Conservation (phyloP, 2,888 invertebrate genomes). For the Lepidonotus clava region DNA sequence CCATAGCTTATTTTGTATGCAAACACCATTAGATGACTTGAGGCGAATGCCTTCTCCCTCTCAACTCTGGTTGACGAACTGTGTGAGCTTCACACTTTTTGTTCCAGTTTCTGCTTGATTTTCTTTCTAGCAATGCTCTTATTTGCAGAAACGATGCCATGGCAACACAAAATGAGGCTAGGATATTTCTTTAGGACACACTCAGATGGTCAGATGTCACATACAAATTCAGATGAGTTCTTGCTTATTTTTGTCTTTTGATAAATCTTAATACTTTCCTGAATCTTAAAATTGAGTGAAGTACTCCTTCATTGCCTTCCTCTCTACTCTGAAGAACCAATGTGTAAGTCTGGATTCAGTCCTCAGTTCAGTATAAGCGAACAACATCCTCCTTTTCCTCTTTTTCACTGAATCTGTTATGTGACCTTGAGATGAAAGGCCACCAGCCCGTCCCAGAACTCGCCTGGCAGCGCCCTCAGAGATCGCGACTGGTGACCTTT, state of each 20-base stretch:
- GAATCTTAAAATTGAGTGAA: too few species aligned
- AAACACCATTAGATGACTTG: slow-evolving; percentile 6
- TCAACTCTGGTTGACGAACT: slow-evolving; percentile 18
- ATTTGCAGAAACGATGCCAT: slow-evolving; percentile 45
- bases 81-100: slow-evolving; percentile 23
- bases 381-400: not conserved
- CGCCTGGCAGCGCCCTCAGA: not conserved
- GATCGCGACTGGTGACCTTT: not conserved
- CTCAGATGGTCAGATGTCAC: slow-evolving; percentile 48
- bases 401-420: slow-evolving; percentile 21
- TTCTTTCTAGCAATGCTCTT: slow-evolving; percentile 25
- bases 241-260: not conserved
- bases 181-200: slow-evolving; percentile 47
- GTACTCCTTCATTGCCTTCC: not conserved
- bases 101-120: not conserved
- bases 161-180: slow-evolving; percentile 55
- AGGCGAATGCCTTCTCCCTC: slow-evolving; percentile 20
- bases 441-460: not conserved
- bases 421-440: slow-evolving; percentile 45
- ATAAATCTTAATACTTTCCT: too few species aligned
- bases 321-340: not conserved
- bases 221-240: slow-evolving; percentile 39
- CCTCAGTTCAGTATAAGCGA: not conserved
- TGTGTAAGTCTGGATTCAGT: slow-evolving; percentile 13
- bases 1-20: slow-evolving; percentile 48